Percentiles rank a stretch among this genome's conserved stretches.
Evolutionary conservation across 2,113 vertebrate genomes (phyloP).

Genomic region (Sebastes schlegelii): DNA sequence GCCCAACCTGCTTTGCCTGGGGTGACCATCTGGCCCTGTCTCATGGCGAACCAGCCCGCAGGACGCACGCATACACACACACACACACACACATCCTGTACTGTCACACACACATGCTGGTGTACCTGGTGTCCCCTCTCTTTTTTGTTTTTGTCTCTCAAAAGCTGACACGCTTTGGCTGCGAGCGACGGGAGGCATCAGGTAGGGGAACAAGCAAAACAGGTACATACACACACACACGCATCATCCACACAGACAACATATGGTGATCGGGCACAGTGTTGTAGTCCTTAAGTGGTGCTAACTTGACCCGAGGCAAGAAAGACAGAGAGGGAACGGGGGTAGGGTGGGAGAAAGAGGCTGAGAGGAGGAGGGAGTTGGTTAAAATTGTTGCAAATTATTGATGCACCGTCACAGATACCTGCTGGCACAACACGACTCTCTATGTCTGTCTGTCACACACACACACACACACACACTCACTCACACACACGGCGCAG

Average conservation of each 20-base stretch:
- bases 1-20: conserved; percentile 83
- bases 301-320: conserved; percentile 82
- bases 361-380: conserved; percentile 42
- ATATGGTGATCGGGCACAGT: conserved; percentile 78
- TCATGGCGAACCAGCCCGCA: conserved; percentile 77
- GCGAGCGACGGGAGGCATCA: conserved; percentile 79
- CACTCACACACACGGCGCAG: conserved; percentile 22
- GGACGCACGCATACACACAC: conserved; percentile 42
- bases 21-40: conserved; percentile 85
- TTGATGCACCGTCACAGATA: conserved; percentile 78
- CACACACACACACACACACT: conserved; percentile 20
- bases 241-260: conserved; percentile 42
- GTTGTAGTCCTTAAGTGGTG: conserved; percentile 81
- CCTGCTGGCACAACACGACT: conserved; percentile 64
- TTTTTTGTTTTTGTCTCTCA: conserved; percentile 79
- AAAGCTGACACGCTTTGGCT: conserved; percentile 84
- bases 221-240: conserved; percentile 45
- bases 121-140: conserved; percentile 79
- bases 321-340: conserved; percentile 58
- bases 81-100: conserved; percentile 15
- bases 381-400: conserved; percentile 78
- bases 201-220: conserved; percentile 72
- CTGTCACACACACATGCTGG: conserved; percentile 37
- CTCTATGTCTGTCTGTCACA: conserved; percentile 21
- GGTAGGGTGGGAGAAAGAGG: conserved; percentile 30